phyloP scores from a whole-genome alignment of 2,113 vertebrate species.

The Sisor rabdophorus region DNA sequence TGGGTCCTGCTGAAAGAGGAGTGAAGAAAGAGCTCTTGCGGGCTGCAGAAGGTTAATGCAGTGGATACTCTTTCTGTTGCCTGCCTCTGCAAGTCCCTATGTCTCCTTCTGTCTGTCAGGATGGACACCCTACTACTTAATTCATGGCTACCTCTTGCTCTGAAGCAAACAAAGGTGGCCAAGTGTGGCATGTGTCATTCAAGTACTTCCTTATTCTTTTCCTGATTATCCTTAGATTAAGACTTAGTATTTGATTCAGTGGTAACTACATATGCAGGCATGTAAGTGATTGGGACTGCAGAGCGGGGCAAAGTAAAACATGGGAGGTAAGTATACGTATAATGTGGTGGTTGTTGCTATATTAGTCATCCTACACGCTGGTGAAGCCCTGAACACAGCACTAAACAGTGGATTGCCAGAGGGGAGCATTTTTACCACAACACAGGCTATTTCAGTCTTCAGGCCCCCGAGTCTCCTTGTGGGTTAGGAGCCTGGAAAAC shows the following conservation, averaged over 20 bases:
- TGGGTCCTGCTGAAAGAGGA: constrained; percentile 98
- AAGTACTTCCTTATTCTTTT: background rate
- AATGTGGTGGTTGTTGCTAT: constrained; percentile 46
- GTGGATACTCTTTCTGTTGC: constrained; percentile 92
- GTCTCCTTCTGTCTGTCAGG: constrained; percentile 50
- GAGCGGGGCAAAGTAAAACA: constrained; percentile 44
- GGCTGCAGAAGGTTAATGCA: constrained; percentile 91
- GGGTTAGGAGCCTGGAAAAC: constrained; percentile 56
- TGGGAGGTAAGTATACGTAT: constrained; percentile 45
- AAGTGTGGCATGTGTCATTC: background rate
- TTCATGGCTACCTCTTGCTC: background rate
- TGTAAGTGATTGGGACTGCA: constrained; percentile 39
- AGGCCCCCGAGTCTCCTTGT: constrained; percentile 51
- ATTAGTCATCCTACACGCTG: constrained; percentile 64
- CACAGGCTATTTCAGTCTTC: constrained; percentile 6
- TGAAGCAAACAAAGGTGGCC: background rate
- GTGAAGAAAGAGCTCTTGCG: constrained; percentile 84
- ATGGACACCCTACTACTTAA: constrained; percentile 21
- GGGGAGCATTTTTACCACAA: constrained; percentile 29
- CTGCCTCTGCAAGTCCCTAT: constrained; percentile 60
- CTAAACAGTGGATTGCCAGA: constrained; percentile 35
- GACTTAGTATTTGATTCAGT: background rate
- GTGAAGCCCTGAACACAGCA: constrained; percentile 45
- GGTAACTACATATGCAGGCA: background rate
- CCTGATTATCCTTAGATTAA: background rate